Percentiles rank a stretch among this genome's conserved stretches.
phyloP scores from a whole-genome alignment of 1,140 invertebrate species.

The Atta cephalotes region DNA sequence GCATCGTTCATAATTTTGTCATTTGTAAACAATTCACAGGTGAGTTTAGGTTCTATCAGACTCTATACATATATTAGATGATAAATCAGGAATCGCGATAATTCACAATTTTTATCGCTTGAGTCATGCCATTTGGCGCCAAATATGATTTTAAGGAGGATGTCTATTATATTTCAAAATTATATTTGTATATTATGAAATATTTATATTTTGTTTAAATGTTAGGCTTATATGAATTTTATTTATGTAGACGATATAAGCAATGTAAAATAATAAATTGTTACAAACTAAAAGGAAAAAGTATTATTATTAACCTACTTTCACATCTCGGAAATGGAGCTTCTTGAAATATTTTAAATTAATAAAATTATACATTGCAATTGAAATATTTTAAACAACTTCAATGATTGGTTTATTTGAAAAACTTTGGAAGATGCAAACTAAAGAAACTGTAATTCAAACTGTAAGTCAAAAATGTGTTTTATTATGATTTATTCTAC shows the following conservation, averaged over 20 bases:
- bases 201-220: not conserved
- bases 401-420: not conserved
- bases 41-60: not conserved
- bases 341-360: not conserved
- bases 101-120: not conserved
- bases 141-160: not conserved
- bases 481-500: slow-evolving; percentile 71
- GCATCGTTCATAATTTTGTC: not conserved
- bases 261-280: no score
- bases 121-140: not conserved
- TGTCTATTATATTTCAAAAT: no score
- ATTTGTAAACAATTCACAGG: slow-evolving; percentile 3
- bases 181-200: no score
- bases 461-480: slow-evolving; percentile 43
- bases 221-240: no score
- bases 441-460: not conserved
- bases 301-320: no score
- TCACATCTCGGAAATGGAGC: no score
- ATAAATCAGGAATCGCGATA: not conserved
- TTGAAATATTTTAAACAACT: not conserved
- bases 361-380: not conserved
- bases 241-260: no score
- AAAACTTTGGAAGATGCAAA: not conserved
- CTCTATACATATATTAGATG: not conserved
- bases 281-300: no score